Evolutionary conservation across 2,888 invertebrate species (phyloP), one percentile per base, ranked within the genome.

Genomic region (Oxystoma pomonae): DNA sequence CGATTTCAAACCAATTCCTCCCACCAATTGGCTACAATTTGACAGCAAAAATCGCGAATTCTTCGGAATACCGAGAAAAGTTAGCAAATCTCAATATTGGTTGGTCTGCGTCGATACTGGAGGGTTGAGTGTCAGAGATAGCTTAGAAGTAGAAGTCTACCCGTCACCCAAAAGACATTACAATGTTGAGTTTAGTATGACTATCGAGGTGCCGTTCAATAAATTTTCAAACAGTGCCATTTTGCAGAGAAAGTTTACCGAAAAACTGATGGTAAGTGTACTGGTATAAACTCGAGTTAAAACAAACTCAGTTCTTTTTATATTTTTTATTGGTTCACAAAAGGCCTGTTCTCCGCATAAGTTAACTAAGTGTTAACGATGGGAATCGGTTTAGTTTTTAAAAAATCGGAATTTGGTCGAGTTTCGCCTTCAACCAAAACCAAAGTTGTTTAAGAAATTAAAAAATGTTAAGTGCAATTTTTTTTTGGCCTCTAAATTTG

Each of bases 31-130:
- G 96, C 80, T 97, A 67, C 94, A 94, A 78, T 94, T 96, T 76
- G 94, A 96, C 77, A 83, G 85, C 1, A 90, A 90, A 73, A 94
- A 93, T 81, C 91, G 93, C 74, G 94, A 93, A 81, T 92, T 97
- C 80, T 93, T 87, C 76, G 96, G 96, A 0, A 85, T 97, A 60
- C 82, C 86, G 0, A 82, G 82, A 1, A 90, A 95, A 76, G 84
- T 86, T 18, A 92, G 92, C 22, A 84, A 86, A 16, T 87, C 87
- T 67, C 90, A 90, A 71, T 95, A 93, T 75, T 88, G 92, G 70
- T 80, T 95, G 74, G 85, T 88, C 59, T 91, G 91, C 55, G 87
- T 89, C 75, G 91, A 92, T 75, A 87, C 86, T 9, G 88, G 87
- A 67, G 89, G 90, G 55, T 82, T 89, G 69, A 87, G 86, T 20